phyloP scores from a whole-genome alignment of 2,888 invertebrate genomes.

The Agriopis marginaria region DNA sequence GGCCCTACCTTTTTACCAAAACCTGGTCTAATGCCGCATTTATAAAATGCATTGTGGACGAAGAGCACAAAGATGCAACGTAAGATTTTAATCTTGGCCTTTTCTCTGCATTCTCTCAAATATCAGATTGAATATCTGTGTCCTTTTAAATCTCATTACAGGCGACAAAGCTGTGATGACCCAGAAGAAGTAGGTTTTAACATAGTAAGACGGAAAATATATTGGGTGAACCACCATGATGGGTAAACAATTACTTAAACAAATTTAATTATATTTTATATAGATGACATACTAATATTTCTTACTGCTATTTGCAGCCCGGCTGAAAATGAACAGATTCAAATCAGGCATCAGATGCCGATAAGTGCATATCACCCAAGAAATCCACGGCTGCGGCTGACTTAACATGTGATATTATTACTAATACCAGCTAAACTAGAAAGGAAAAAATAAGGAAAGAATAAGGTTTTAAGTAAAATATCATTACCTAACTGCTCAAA shows the following conservation, averaged over 20 bases:
- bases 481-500: no score
- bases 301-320: neutral
- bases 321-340: slow-evolving; percentile 1
- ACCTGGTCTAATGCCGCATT: neutral
- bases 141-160: neutral
- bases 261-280: no score
- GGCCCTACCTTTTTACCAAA: slow-evolving; percentile 7
- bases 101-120: no score
- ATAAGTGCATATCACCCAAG: neutral
- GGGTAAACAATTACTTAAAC: neutral
- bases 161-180: neutral
- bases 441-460: no score
- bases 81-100: neutral
- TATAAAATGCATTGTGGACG: slow-evolving; percentile 4
- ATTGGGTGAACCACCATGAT: neutral
- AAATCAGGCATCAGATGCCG: neutral
- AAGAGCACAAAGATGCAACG: neutral
- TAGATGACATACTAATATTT: no score
- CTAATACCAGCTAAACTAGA: no score
- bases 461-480: no score
- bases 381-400: neutral
- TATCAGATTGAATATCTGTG: no score
- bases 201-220: neutral
- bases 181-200: slow-evolving; percentile 5
- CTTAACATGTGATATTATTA: no score